Percentiles rank a stretch among this genome's conserved stretches.
These are phyloP conservation scores for Euborellia annulipes DNA, from an alignment of 1,140 invertebrate genomes.

Conservation along the genomic window DNA sequence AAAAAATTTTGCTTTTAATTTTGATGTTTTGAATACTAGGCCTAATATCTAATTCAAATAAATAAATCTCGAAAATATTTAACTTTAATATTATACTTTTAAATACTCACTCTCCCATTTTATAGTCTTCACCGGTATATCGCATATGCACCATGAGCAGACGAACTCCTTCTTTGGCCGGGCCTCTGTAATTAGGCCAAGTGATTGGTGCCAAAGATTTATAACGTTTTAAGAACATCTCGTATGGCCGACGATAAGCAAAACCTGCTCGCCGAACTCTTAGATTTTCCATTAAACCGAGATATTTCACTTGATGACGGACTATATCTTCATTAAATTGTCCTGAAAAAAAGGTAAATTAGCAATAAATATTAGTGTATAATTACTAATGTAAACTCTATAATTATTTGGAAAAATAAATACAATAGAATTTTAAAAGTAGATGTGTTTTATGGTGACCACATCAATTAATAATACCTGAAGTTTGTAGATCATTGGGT, in stretches of 20 bases:
- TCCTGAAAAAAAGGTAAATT: too few species aligned
- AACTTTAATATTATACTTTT: too few species aligned
- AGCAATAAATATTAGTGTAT: too few species aligned
- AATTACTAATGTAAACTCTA: too few species aligned
- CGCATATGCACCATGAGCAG: constrained; percentile 49
- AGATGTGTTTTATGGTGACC: neutral
- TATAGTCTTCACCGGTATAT: constrained; percentile 57
- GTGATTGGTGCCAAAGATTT: constrained; percentile 68
- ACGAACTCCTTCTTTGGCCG: constrained; percentile 59
- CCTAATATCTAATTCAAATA: too few species aligned
- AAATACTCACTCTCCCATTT: constrained; percentile 62
- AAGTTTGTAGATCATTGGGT: constrained; percentile 59
- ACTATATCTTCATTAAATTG: constrained; percentile 25
- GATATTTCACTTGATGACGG: constrained; percentile 55
- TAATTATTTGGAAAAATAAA: too few species aligned
- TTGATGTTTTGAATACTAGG: too few species aligned
- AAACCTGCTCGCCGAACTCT: constrained; percentile 73
- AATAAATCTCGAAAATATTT: too few species aligned
- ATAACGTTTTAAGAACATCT: constrained; percentile 68
- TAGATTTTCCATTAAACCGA: constrained; percentile 79
- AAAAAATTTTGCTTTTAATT: too few species aligned
- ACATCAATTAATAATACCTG: constrained; percentile 29
- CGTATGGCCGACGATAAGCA: constrained; percentile 68
- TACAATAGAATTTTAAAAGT: neutral
- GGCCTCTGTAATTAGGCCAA: constrained; percentile 67